Evolutionary conservation across 2,113 vertebrate genomes (phyloP).

Genomic region (Motacilla tschutschensis): DNA sequence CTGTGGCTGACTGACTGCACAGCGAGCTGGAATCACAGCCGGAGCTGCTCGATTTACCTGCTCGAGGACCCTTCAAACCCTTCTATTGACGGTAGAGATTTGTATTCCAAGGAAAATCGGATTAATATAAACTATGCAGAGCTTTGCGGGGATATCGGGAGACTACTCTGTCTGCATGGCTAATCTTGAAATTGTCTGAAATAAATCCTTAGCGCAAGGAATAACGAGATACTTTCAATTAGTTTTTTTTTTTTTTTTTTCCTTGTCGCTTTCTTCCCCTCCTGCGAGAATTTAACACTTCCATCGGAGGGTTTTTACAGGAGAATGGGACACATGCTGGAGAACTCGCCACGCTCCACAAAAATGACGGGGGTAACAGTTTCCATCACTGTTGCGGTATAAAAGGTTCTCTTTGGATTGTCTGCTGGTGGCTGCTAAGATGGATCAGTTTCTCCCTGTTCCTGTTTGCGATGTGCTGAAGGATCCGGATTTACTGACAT

Average conservation of each 20-base stretch:
- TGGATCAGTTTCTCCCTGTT: conserved; percentile 39
- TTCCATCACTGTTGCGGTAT: conserved; percentile 43
- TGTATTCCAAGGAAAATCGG: conserved; percentile 52
- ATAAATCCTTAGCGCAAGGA: conserved; percentile 39
- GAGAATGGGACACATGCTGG: conserved; percentile 4
- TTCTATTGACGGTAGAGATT: conserved; percentile 31
- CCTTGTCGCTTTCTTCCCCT: neutral
- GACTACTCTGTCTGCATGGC: conserved; percentile 57
- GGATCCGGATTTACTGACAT: conserved; percentile 31
- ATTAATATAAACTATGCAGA: conserved; percentile 52
- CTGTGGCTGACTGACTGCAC: conserved; percentile 32
- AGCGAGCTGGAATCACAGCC: conserved; percentile 31
- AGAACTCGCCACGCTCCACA: neutral
- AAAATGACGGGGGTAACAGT: conserved; percentile 17
- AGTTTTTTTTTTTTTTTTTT: neutral
- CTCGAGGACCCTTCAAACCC: conserved; percentile 34
- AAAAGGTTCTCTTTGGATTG: conserved; percentile 48
- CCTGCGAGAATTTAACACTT: conserved; percentile 19
- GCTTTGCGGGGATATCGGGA: conserved; percentile 37
- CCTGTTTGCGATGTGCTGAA: conserved; percentile 29
- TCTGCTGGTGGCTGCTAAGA: conserved; percentile 37
- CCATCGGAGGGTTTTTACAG: neutral
- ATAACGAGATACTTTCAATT: conserved; percentile 33
- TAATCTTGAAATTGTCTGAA: conserved; percentile 58
- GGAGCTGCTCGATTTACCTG: conserved; percentile 44